These are phyloP conservation scores for Tetramorium simillimum DNA, from an alignment of 1,140 invertebrate genomes.

Conservation along the genomic window DNA sequence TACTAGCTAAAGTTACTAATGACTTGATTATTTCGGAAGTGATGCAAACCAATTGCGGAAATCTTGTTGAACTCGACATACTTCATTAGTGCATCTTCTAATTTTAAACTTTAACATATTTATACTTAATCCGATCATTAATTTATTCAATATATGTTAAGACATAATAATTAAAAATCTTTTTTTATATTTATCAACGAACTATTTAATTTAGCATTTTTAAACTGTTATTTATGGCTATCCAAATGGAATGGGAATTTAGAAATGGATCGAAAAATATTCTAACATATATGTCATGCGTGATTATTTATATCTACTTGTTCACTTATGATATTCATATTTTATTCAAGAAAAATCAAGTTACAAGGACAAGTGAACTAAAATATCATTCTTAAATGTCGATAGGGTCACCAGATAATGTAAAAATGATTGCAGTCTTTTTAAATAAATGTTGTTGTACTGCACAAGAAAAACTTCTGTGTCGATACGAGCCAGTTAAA, in stretches of 20 bases:
- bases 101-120: not conserved
- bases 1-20: slow-evolving; percentile 15
- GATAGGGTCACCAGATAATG: not conserved
- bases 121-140: not conserved
- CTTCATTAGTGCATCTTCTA: not conserved
- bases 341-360: not conserved
- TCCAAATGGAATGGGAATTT: no score
- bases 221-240: not conserved
- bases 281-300: not conserved
- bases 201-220: no score
- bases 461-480: not conserved
- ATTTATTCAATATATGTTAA: not conserved
- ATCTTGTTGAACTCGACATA: slow-evolving; percentile 13
- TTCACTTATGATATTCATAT: slow-evolving; percentile 3
- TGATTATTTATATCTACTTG: not conserved
- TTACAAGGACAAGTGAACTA: slow-evolving; percentile 13
- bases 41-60: not conserved
- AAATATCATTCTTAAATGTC: slow-evolving; percentile 32
- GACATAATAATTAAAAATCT: not conserved
- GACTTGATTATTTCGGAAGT: slow-evolving; percentile 28
- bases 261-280: not conserved
- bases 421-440: slow-evolving; percentile 26
- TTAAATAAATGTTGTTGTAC: slow-evolving; percentile 31
- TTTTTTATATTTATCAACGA: no score
- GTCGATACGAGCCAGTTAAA: not conserved